phyloP scores from a whole-genome alignment of 2,888 invertebrate genomes.

The Melolontha melolontha region DNA sequence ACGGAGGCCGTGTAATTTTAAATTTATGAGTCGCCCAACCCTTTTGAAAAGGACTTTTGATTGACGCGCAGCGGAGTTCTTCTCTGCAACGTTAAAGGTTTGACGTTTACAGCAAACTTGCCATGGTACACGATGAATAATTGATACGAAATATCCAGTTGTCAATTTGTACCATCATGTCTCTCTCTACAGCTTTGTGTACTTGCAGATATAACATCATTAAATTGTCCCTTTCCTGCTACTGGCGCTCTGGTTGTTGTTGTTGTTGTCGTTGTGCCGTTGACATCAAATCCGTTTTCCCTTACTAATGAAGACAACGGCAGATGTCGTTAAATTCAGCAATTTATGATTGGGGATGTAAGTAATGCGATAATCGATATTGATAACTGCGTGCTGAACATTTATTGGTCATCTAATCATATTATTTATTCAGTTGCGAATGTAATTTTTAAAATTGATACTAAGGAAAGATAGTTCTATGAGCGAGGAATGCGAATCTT shows the following conservation, averaged over 20 bases:
- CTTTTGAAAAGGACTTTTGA: conserved; percentile 14
- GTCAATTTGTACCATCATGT: conserved; percentile 60
- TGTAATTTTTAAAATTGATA: too few relatives aligned
- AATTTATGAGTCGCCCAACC: neutral
- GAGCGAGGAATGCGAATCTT: too few relatives aligned
- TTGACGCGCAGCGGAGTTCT: conserved; percentile 13
- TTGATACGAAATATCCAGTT: conserved; percentile 58
- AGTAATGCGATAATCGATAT: conserved; percentile 43
- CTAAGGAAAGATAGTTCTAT: too few relatives aligned
- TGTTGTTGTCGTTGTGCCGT: conserved; percentile 43
- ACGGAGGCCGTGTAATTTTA: neutral
- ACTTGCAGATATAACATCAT: conserved; percentile 58
- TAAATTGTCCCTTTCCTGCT: conserved; percentile 49
- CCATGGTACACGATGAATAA: conserved; percentile 53
- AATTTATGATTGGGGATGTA: conserved; percentile 22
- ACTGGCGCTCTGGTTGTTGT: neutral
- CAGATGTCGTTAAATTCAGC: conserved; percentile 52
- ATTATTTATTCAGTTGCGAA: too few relatives aligned
- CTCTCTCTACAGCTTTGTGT: conserved; percentile 51
- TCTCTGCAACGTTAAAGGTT: conserved; percentile 16
- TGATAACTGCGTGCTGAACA: too few relatives aligned
- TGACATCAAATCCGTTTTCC: conserved; percentile 56
- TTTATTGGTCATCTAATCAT: too few relatives aligned
- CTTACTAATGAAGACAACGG: conserved; percentile 59
- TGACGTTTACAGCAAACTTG: conserved; percentile 44